Evolutionary conservation across 2,888 invertebrate genomes (phyloP).

Genomic region (Romanomermis culicivorax): DNA sequence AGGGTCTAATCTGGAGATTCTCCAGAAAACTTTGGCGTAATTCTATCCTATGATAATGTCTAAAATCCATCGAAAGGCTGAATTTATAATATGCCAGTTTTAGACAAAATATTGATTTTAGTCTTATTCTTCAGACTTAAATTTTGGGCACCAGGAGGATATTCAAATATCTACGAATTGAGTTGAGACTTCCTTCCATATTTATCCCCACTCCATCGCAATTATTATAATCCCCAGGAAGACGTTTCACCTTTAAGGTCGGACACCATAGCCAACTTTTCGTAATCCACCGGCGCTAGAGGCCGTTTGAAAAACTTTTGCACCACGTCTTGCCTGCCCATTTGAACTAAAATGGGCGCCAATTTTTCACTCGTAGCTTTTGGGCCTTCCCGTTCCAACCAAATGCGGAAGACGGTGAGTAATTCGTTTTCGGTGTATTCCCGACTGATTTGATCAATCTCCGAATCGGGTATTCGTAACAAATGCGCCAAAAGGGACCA

Average conservation of each 20-base stretch:
- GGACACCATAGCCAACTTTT: neutral
- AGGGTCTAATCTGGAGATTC: too few relatives aligned
- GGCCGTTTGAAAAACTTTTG: neutral
- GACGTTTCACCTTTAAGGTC: neutral
- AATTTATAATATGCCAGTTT: too few relatives aligned
- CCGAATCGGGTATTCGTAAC: constrained; percentile 60
- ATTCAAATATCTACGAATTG: too few relatives aligned
- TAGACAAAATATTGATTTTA: too few relatives aligned
- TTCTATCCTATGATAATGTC: too few relatives aligned
- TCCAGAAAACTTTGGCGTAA: too few relatives aligned
- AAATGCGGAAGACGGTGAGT: constrained; percentile 71
- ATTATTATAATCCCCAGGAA: too few relatives aligned
- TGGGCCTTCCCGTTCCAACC: constrained; percentile 64
- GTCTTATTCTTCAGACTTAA: too few relatives aligned
- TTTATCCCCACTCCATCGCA: too few relatives aligned
- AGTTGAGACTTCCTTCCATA: too few relatives aligned
- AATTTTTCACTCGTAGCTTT: constrained; percentile 6
- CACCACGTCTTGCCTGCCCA: neutral
- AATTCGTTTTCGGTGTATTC: constrained; percentile 75
- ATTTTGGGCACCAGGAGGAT: too few relatives aligned
- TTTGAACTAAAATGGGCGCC: neutral
- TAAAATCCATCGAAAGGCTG: too few relatives aligned
- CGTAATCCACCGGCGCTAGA: neutral
- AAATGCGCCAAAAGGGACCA: constrained; percentile 44
- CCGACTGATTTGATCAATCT: constrained; percentile 61